phyloP scores from a whole-genome alignment of 2,113 vertebrate genomes.

The Xiphophorus maculatus region DNA sequence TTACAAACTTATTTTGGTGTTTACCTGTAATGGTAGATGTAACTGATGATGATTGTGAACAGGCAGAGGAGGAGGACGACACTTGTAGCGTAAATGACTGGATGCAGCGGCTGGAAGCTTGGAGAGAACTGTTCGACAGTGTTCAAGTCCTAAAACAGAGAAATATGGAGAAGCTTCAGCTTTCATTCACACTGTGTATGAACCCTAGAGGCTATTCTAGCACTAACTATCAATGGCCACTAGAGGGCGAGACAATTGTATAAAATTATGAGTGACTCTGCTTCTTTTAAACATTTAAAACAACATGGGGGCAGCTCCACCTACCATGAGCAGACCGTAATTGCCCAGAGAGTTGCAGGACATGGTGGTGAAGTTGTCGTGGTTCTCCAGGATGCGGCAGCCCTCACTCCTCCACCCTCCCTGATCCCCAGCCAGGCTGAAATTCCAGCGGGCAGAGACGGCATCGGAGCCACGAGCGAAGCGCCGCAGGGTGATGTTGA shows the following conservation, averaged over 20 bases:
- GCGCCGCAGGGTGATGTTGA: constrained; percentile 90
- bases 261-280: background rate
- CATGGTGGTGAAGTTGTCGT: constrained; percentile 92
- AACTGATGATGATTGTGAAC: constrained; percentile 86
- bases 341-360: constrained; percentile 92
- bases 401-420: constrained; percentile 94
- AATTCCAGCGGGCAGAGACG: constrained; percentile 91
- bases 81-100: constrained; percentile 89
- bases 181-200: too few species aligned
- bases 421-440: constrained; percentile 87
- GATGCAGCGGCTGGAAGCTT: constrained; percentile 86
- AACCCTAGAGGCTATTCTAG: background rate
- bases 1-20: background rate
- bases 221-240: background rate
- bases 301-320: background rate
- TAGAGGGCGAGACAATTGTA: background rate
- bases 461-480: constrained; percentile 89
- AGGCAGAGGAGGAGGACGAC: constrained; percentile 87
- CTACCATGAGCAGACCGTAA: constrained; percentile 95
- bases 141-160: constrained; percentile 85
- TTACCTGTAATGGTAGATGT: constrained; percentile 92
- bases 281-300: background rate
- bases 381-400: constrained; percentile 87
- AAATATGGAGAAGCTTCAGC: background rate
- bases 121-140: constrained; percentile 82